phyloP scores from a whole-genome alignment of 2,888 invertebrate genomes.

The Actias luna region DNA sequence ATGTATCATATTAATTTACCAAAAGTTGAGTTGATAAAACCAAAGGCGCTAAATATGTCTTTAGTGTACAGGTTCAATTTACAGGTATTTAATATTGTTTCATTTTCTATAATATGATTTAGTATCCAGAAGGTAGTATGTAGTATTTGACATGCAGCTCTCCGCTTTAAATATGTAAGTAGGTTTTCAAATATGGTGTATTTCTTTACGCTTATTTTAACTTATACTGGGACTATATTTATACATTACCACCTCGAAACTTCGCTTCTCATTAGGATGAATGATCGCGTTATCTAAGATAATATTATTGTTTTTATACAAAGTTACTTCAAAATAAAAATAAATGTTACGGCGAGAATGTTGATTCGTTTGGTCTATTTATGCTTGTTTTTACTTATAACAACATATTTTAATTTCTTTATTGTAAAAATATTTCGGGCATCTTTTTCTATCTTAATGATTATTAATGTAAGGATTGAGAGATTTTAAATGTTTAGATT shows the following conservation, averaged over 20 bases:
- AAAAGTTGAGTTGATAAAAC: too few species aligned
- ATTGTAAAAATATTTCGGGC: not conserved
- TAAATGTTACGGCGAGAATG: not conserved
- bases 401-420: not conserved
- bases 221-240: not conserved
- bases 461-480: not conserved
- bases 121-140: too few species aligned
- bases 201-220: not conserved
- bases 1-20: too few species aligned
- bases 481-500: not conserved
- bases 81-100: too few species aligned
- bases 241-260: not conserved
- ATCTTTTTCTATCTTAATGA: not conserved
- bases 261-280: slow-evolving; percentile 1
- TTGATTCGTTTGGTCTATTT: not conserved
- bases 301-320: not conserved
- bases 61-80: too few species aligned
- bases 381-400: not conserved
- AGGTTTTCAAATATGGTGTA: not conserved
- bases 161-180: not conserved
- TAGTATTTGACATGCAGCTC: not conserved
- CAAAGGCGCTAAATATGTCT: too few species aligned
- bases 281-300: not conserved
- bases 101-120: too few species aligned
- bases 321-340: not conserved